Evolutionary conservation across 2,113 vertebrate genomes (phyloP), one percentile per base, ranked within the genome.

Genomic region (Condylura cristata): DNA sequence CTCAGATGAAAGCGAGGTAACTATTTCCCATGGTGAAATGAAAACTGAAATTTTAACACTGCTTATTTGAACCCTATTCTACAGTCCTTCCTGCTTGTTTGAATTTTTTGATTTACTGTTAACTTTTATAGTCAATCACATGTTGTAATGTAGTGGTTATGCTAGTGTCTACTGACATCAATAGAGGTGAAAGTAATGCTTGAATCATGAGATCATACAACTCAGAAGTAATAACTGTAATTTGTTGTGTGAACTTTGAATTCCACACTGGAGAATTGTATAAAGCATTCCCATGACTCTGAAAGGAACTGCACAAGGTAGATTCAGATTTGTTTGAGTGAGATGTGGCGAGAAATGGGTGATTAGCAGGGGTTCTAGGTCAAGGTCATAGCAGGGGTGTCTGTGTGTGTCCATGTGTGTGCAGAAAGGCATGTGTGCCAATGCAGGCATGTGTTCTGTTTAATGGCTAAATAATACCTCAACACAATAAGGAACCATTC

Each of bases 1-100:
- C 56, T 89, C 61, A 91, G 91, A 94, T 95, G 86, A 95, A 93
- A 96, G 89, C 92, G 8, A 79, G 37, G 4, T 86, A 95, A 90
- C 22, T 30, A 61, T 79, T 94, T 30, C 60, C 68, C 17, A 10
- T n/a, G 60, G 80, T 51, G 26, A 88, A 58, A 95, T 91, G 61
- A 86, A 90, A 93, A 32, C 26, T 5, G 20, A 76, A 90, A 89
- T 91, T 72, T n/a, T 37, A 84, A 58, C 39, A 11, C 37, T 39
- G 32, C 41, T 30, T 87, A 10, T 76, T 32, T 91, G 37, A 91
- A 78, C 5, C n/a, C 46, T 76, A 32, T 5, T 68, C 18, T 68
- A 39, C 20, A 79, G 44, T 17, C 32, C 14, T 81, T 94, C 34
- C 37, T 92, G 61, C 56, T 81, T 34, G 39, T n/a, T 65, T 78